Base-by-base conservation (phyloP, 1,140 invertebrate genomes). In the Microplitis mediator region DNA sequence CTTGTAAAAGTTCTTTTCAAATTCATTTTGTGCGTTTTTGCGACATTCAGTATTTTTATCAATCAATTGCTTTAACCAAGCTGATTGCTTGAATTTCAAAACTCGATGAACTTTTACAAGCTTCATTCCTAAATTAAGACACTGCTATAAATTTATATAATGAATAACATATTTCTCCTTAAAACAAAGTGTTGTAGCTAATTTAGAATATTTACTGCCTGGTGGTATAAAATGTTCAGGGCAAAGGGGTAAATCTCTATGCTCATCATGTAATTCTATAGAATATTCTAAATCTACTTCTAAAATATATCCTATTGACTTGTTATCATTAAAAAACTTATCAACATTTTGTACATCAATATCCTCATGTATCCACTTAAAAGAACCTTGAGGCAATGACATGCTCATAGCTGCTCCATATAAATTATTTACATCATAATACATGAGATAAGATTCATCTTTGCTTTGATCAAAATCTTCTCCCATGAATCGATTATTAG, bases 381-480 rank as follows among this genome's bases (percentile, higher is more conserved):
- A 54, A 9, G 3, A 54, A 4, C 52, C 52, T 14, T 3, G 16
- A 3, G 52, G 52, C n/a, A 54, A 54, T 6, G 13, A 3, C 16
- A 54, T 23, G 4, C 52, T 54, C 50, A 67, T 67, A 34, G 16
- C 31, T 50, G 11, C 45, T 4, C 23, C 65, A 51, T 67, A 67
- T 13, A 67, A n/a, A 51, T 67, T 54, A 35, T 67, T 67, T 0
- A 67, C 51, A 52, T 67, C 65, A 54, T 54, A 67, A 52, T 56
- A 67, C 65, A 67, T 67, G 23, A 67, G 2, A n/a, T 56, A 67
- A 3, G 65, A 54, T 3, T 14, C 50, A 4, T 35, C 50, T 54
- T 67, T n/a, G 3, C 3, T 52, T 11, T 45, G 32, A 34, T 67
- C n/a, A 32, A 13, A 52, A 32, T 35, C 35, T 6, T 23, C 23